Evolutionary conservation across 2,888 invertebrate genomes (phyloP), one percentile per base, ranked within the genome.

Genomic region (Lycaena phlaeas): DNA sequence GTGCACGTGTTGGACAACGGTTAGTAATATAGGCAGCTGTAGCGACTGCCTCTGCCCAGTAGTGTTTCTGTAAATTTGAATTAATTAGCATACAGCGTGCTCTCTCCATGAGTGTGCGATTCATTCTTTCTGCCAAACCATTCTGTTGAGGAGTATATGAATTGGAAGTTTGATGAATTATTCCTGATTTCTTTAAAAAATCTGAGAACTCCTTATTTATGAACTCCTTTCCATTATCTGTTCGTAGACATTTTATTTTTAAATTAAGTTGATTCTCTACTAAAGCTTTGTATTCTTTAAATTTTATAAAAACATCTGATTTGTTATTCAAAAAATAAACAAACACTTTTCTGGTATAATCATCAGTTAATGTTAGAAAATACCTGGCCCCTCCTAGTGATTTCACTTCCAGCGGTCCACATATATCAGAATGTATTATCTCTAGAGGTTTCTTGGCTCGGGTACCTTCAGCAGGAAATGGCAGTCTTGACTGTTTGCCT

Each of bases 11-110:
- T 22, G 34, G 42, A 7, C 17, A 42, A 4, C 40, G 14, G 14
- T 45, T 42, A 1, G 27, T 28, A 7, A 45, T 38, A 14, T 45
- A 45, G 2, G 45, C 45, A 1, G 45, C 45, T 15, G 45, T 42
- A 10, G 41, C 14, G 5, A 34, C 27, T 10, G 60, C 62, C 48
- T 67, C 60, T 14, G 58, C 61, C 61, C 62, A 42, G 37, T 34
- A 45, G 2, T 9, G 2, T 22, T 45, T 45, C 15, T 31, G 37
- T n/a, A n/a, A n/a, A n/a, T n/a, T n/a, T n/a, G n/a, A n/a, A n/a
- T n/a, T n/a, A n/a, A n/a, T n/a, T n/a, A n/a, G n/a, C n/a, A n/a
- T n/a, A n/a, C n/a, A n/a, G n/a, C n/a, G n/a, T n/a, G n/a, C n/a
- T n/a, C n/a, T n/a, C n/a, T n/a, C n/a, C n/a, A n/a, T n/a, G n/a